Percentiles rank a stretch among this genome's conserved stretches.
Conservation (phyloP, 2,797 vertebrate genomes). For the Setipinna tenuifilis region DNA sequence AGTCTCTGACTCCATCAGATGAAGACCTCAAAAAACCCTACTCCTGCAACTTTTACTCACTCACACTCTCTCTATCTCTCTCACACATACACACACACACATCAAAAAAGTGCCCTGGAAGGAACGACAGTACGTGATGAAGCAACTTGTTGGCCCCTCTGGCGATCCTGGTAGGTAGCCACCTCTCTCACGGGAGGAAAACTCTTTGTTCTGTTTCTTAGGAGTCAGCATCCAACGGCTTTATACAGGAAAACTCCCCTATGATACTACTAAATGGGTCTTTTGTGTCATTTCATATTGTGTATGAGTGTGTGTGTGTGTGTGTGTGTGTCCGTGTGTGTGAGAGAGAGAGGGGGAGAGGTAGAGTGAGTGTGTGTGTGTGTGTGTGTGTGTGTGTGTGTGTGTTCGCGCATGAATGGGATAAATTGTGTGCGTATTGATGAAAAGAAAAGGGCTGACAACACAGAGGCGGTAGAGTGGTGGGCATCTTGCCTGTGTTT, state of each 20-base stretch:
- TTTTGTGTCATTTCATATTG: background rate
- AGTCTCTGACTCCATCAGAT: background rate
- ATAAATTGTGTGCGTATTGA: background rate
- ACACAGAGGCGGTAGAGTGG: background rate
- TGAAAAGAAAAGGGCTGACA: background rate
- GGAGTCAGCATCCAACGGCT: background rate
- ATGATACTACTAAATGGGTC: background rate
- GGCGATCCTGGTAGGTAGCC: background rate
- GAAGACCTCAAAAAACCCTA: background rate
- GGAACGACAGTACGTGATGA: background rate
- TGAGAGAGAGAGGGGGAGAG: no score
- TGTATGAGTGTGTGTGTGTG: no score
- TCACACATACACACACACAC: background rate
- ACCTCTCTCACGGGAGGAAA: background rate
- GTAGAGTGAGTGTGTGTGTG: no score
- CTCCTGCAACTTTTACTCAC: background rate
- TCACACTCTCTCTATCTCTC: background rate
- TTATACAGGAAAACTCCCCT: background rate
- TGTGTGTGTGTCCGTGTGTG: no score
- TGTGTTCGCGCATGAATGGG: background rate
- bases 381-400: background rate
- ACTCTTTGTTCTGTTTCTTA: background rate
- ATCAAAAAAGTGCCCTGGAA: background rate
- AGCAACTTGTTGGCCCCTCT: background rate
- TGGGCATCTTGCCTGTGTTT: background rate